Base-by-base conservation (phyloP, 1,140 invertebrate genomes). In the Aleiodes sp. region DNA sequence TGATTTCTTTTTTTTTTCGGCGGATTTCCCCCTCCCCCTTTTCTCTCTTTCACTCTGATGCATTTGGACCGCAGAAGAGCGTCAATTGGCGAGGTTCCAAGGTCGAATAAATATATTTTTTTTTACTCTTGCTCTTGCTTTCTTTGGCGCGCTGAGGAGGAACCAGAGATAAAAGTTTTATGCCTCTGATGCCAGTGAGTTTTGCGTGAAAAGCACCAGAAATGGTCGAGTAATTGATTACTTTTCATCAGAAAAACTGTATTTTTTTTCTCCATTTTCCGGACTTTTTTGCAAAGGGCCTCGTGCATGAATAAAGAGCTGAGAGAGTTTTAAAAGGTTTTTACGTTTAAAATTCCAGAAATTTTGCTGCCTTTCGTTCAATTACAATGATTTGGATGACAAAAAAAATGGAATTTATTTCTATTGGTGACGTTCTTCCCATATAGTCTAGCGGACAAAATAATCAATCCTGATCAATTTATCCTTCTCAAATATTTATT, bases 151-250 rank as follows among this genome's bases (percentile, higher is more conserved):
- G 46, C 21, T 52, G 46, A 52, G 46, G 46, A 52, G 46, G 46
- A 52, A 52, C 46, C 46, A 21, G 46, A 52, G 46, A 52, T 52
- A 52, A 52, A 52, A 52, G 46, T 52, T 52, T 52, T 52, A 52
- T 52, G 21, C 46, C 46, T 16, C 21, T 52, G 46, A 24, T 52
- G 21, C 41, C 7, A 14, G 41, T 8, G 16, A 52, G 39, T 24
- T 52, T 21, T 24, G 46, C n/a, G 41, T 46, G 41, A 52, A 52
- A 52, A 52, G 46, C 46, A 52, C 26, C 46, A 52, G 46, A 52
- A 21, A 52, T 52, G 46, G n/a, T 52, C 3, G 19, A 21, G 46
- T 52, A 52, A 52, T 52, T 52, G 46, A 52, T 52, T 52, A 52
- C 46, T 52, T 52, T 52, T 52, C 46, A 52, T 52, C 46, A 52